phyloP scores from a whole-genome alignment of 1,140 invertebrate genomes.

The Megalonaias nervosa region DNA sequence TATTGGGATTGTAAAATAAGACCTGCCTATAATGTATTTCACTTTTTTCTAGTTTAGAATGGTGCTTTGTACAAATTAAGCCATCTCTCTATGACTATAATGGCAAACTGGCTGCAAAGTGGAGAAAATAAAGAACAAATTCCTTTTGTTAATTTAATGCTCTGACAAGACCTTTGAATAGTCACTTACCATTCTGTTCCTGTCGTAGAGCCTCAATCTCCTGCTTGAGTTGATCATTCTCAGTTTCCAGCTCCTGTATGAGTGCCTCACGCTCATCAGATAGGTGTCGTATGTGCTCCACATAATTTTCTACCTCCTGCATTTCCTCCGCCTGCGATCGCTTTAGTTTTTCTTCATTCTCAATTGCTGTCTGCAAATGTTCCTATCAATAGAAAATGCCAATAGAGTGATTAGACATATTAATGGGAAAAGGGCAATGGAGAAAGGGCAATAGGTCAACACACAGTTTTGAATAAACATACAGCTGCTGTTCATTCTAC shows the following conservation, averaged over 20 bases:
- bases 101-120: too few species aligned
- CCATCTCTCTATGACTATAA: too few species aligned
- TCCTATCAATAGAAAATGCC: conserved; percentile 23
- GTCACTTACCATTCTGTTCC: conserved; percentile 51
- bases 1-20: too few species aligned
- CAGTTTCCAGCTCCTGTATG: conserved; percentile 66
- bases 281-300: conserved; percentile 68
- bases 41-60: too few species aligned
- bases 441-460: neutral
- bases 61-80: too few species aligned
- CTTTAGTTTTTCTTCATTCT: conserved; percentile 62
- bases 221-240: conserved; percentile 65
- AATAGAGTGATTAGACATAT: too few species aligned
- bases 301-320: conserved; percentile 70
- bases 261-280: conserved; percentile 68
- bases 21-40: too few species aligned
- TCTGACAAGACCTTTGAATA: neutral
- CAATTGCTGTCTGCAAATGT: conserved; percentile 55
- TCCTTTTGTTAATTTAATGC: too few species aligned
- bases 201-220: conserved; percentile 56
- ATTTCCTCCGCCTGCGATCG: conserved; percentile 66
- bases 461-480: too few species aligned
- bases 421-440: neutral
- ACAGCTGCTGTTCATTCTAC: too few species aligned
- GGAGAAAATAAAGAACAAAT: too few species aligned